Percentiles rank a stretch among this genome's conserved stretches.
Evolutionary conservation across 2,888 invertebrate species (phyloP).

Genomic region (Formica aserva): DNA sequence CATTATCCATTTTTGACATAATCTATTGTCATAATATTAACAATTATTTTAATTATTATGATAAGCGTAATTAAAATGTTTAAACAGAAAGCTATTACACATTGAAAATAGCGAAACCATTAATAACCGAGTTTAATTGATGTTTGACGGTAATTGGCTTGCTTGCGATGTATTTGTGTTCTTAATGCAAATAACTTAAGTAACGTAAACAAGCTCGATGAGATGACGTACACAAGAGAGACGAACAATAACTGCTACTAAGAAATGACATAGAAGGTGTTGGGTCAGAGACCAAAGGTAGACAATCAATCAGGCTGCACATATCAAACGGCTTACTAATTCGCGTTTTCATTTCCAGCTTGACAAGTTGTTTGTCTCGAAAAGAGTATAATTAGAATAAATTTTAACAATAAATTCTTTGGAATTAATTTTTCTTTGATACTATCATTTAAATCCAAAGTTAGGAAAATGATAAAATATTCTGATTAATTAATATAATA

Average conservation of each 20-base stretch:
- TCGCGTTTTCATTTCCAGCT: neutral
- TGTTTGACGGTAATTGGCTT: slow-evolving; percentile 5
- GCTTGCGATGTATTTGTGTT: neutral
- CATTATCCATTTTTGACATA: slow-evolving; percentile 4
- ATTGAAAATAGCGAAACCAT: neutral
- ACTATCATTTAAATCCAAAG: neutral
- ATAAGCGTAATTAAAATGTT: slow-evolving; percentile 29
- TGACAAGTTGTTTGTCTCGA: slow-evolving; percentile 8
- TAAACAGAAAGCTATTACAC: neutral
- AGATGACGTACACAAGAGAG: neutral
- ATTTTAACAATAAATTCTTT: neutral
- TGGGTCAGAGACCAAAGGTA: neutral
- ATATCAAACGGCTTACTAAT: neutral
- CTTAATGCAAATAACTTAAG: slow-evolving; percentile 22
- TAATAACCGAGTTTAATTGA: slow-evolving; percentile 8
- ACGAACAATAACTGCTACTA: slow-evolving; percentile 12
- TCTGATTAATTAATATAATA: neutral
- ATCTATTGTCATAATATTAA: slow-evolving; percentile 6
- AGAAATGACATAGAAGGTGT: neutral
- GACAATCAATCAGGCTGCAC: neutral
- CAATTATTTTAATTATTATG: slow-evolving; percentile 8
- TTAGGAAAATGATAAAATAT: neutral
- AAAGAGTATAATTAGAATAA: neutral
- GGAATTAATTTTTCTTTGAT: neutral
- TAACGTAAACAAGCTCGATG: neutral